These are phyloP conservation scores for Andrena flavipes DNA, from an alignment of 2,888 invertebrate genomes.

Conservation along the genomic window DNA sequence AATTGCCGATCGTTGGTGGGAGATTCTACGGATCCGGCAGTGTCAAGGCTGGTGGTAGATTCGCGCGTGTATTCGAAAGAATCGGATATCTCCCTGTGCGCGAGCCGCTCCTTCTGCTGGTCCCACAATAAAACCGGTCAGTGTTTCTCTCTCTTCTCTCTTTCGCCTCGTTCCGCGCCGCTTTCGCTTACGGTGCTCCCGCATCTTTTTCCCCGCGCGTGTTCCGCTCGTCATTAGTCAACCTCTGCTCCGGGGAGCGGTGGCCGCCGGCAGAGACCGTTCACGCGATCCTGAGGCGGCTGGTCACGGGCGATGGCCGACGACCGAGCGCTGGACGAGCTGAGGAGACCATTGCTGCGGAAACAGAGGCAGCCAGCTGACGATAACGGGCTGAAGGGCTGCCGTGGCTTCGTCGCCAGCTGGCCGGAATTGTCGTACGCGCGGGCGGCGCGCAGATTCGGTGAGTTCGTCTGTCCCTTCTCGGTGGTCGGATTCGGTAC, in stretches of 20 bases:
- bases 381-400: neutral
- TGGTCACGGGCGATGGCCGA: constrained; percentile 51
- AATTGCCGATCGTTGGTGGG: neutral
- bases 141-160: constrained; percentile 44
- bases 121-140: constrained; percentile 67
- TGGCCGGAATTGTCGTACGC: constrained; percentile 43
- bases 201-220: constrained; percentile 42
- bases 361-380: neutral
- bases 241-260: constrained; percentile 47
- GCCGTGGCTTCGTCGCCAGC: constrained; percentile 35
- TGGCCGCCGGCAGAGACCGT: constrained; percentile 28
- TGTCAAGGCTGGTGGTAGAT: constrained; percentile 47
- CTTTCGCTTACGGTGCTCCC: constrained; percentile 37
- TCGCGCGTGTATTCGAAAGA: constrained; percentile 22
- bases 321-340: constrained; percentile 22
- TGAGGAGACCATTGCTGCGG: constrained; percentile 50
- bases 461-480: constrained; percentile 44
- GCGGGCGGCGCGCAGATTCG: constrained; percentile 16
- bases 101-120: constrained; percentile 19
- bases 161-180: neutral
- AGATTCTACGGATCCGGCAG: neutral
- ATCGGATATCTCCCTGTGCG: constrained; percentile 24
- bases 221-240: constrained; percentile 56
- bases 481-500: no score
- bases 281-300: constrained; percentile 24